Evolutionary conservation across 2,797 vertebrate genomes (phyloP).

Genomic region (Cynopterus sphinx): DNA sequence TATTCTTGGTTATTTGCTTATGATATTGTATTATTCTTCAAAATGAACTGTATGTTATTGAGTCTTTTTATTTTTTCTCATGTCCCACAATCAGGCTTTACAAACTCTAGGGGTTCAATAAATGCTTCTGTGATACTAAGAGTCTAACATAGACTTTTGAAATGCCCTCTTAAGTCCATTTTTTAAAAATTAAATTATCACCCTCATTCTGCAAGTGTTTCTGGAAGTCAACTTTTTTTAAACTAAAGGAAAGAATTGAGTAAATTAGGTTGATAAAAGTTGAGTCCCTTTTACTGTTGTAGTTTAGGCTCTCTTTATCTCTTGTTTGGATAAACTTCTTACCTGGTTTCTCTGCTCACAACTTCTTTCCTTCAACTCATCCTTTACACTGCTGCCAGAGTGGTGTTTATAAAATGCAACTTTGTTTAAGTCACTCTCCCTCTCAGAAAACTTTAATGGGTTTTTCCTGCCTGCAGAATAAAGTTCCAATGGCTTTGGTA

Average conservation of each 20-base stretch:
- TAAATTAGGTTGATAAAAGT: neutral
- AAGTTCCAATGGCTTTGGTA: neutral
- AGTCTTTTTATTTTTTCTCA: neutral
- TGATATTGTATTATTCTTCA: neutral
- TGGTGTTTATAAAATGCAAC: neutral
- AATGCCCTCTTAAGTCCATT: neutral
- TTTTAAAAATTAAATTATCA: neutral
- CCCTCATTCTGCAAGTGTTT: neutral
- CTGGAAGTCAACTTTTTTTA: neutral
- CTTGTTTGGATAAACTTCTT: neutral
- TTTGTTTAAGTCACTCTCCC: neutral
- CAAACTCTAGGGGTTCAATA: neutral
- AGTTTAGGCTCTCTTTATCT: neutral
- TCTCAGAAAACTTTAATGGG: neutral
- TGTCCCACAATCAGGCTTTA: neutral
- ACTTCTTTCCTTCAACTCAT: neutral
- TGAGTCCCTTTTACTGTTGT: neutral
- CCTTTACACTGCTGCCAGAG: neutral
- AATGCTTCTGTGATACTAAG: neutral
- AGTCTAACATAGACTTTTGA: conserved; percentile 1
- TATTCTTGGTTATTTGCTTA: neutral
- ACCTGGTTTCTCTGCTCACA: neutral
- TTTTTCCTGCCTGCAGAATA: neutral
- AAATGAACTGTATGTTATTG: neutral
- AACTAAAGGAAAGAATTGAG: neutral